Conservation (phyloP, 2,888 invertebrate genomes). For the Stratiomys singularior region DNA sequence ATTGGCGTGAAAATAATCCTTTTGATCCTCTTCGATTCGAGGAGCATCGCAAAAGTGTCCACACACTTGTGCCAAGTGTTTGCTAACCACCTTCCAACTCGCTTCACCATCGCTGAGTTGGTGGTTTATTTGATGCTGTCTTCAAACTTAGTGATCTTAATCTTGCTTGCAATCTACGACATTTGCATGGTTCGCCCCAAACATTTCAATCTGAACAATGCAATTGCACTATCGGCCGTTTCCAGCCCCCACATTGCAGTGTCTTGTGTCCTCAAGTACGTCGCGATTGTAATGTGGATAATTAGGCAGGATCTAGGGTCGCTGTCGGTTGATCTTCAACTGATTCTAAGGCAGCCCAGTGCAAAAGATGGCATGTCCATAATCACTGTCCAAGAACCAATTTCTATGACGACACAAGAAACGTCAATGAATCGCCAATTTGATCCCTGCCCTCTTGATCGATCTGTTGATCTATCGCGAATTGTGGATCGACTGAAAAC, state of each 20-base stretch:
- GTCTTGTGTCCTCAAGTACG: constrained; percentile 21
- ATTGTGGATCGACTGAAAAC: constrained; percentile 27
- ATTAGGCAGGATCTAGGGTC: constrained; percentile 21
- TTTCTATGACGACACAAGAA: constrained; percentile 13
- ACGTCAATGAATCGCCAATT: background rate
- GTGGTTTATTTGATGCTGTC: constrained; percentile 34
- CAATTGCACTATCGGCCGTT: constrained; percentile 15
- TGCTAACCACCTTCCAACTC: background rate
- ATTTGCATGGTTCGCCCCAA: constrained; percentile 8
- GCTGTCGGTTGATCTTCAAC: background rate
- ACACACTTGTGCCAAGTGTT: background rate
- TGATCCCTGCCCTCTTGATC: constrained; percentile 34
- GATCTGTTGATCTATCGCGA: constrained; percentile 1
- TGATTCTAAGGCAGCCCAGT: background rate
- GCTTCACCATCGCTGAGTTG: constrained; percentile 4
- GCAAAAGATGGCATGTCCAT: background rate
- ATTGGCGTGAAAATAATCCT: constrained; percentile 40
- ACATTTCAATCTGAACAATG: constrained; percentile 20
- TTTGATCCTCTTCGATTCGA: constrained; percentile 31
- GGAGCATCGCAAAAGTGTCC: constrained; percentile 39
- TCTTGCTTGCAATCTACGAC: constrained; percentile 22
- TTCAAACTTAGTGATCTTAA: background rate
- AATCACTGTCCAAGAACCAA: background rate
- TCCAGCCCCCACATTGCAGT: constrained; percentile 36
- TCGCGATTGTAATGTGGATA: constrained; percentile 33